Conservation (phyloP, 2,797 vertebrate genomes). For the Syngnathus acus region DNA sequence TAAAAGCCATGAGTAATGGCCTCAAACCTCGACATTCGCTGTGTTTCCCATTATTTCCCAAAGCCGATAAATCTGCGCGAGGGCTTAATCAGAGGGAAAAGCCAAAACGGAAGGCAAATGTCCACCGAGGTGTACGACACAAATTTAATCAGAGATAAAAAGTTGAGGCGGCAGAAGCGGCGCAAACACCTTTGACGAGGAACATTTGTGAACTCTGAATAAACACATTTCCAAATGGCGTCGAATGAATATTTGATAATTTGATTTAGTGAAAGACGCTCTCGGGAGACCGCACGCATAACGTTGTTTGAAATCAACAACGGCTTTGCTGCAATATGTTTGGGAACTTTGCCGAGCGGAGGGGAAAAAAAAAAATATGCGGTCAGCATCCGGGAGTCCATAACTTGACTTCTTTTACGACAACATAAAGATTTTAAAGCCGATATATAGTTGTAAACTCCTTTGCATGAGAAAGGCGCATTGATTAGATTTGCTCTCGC, state of each 20-base stretch:
- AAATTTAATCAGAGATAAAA: constrained; percentile 53
- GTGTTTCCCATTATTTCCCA: constrained; percentile 65
- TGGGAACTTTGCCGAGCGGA: not conserved
- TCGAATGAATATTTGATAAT: constrained; percentile 32
- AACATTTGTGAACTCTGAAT: constrained; percentile 26
- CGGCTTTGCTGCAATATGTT: not conserved
- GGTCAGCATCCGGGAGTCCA: not conserved
- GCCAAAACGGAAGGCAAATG: constrained; percentile 43
- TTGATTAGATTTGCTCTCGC: not conserved
- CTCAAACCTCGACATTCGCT: constrained; percentile 64
- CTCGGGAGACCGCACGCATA: not conserved
- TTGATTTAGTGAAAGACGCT: constrained; percentile 9
- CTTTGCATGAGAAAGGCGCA: not conserved
- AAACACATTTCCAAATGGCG: constrained; percentile 25
- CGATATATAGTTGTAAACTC: not conserved
- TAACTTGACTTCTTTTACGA: not conserved
- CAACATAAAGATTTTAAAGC: not conserved
- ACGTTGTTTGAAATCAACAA: not conserved
- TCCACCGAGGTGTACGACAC: constrained; percentile 47
- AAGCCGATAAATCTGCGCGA: constrained; percentile 57
- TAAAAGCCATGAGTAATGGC: constrained; percentile 66
- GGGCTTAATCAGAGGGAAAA: constrained; percentile 62
- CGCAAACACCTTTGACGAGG: constrained; percentile 34
- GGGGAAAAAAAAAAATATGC: not conserved
- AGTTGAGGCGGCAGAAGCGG: constrained; percentile 28